Evolutionary conservation across 2,113 vertebrate species (phyloP).

Genomic region (Gallinago undulata): DNA sequence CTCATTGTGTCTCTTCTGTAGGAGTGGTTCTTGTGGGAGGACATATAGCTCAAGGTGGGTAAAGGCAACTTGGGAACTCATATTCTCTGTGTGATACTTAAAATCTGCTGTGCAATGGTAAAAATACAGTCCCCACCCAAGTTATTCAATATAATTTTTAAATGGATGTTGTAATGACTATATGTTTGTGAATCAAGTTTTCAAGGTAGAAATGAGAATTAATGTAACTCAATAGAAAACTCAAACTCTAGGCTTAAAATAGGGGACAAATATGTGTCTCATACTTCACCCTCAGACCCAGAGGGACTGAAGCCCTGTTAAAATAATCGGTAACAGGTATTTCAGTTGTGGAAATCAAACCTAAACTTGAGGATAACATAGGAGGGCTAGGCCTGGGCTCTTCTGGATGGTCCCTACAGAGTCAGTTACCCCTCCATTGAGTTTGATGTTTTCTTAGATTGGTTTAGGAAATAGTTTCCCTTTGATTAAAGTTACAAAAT

Average conservation of each 20-base stretch:
- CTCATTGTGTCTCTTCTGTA: neutral
- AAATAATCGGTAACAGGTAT: neutral
- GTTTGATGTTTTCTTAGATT: neutral
- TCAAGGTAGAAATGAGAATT: neutral
- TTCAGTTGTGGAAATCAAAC: neutral
- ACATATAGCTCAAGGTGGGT: conserved; percentile 30
- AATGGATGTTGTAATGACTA: neutral
- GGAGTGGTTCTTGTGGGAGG: neutral
- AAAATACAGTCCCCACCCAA: neutral
- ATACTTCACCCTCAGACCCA: neutral
- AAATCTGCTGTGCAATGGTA: neutral
- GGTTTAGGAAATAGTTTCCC: neutral
- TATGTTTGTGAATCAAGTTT: neutral
- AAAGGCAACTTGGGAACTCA: neutral
- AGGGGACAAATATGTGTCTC: neutral
- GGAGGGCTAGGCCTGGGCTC: neutral
- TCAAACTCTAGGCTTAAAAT: neutral
- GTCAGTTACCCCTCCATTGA: neutral
- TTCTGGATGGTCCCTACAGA: neutral
- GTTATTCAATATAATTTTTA: neutral
- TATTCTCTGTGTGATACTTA: neutral
- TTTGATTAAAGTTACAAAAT: neutral
- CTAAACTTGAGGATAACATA: neutral
- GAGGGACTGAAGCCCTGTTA: neutral
- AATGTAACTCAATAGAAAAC: neutral